Conservation (phyloP, 2,797 vertebrate species). For the Sebastes hopkinsi region DNA sequence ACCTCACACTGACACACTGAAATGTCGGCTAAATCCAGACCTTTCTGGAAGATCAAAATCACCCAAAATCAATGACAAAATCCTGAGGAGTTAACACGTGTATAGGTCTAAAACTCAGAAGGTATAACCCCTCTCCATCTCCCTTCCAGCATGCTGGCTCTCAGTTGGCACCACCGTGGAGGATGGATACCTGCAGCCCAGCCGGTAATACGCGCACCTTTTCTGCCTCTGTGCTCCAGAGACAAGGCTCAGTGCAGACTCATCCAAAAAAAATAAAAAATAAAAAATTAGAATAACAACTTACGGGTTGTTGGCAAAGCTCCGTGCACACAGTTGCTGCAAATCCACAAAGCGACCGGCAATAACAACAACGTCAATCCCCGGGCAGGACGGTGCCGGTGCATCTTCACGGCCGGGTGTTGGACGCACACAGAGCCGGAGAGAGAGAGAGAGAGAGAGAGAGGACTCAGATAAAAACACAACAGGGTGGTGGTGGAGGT, state of each 20-base stretch:
- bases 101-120: slow-evolving; percentile 22
- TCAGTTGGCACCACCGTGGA: slow-evolving; percentile 1
- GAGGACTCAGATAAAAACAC: slow-evolving; percentile 10
- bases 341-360: slow-evolving; percentile 80
- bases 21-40: neutral
- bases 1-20: neutral
- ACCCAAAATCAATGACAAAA: neutral
- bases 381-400: slow-evolving; percentile 68
- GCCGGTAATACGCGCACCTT: neutral
- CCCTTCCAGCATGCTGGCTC: slow-evolving; percentile 3
- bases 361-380: slow-evolving; percentile 72
- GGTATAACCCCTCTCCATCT: neutral
- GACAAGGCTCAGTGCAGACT: neutral
- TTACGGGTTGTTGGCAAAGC: slow-evolving; percentile 84
- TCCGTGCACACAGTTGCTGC: slow-evolving; percentile 69
- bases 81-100: slow-evolving; percentile 16
- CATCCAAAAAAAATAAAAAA: neutral
- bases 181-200: slow-evolving; percentile 40
- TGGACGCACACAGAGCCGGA: slow-evolving; percentile 37
- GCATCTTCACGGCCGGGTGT: slow-evolving; percentile 74
- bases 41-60: neutral
- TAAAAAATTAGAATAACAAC: slow-evolving; percentile 50
- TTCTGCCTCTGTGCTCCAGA: slow-evolving; percentile 11
- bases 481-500: slow-evolving; percentile 14
- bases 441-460: slow-evolving; percentile 17